Base-by-base conservation (phyloP, 2,113 vertebrate genomes). In the Elephas maximus region DNA sequence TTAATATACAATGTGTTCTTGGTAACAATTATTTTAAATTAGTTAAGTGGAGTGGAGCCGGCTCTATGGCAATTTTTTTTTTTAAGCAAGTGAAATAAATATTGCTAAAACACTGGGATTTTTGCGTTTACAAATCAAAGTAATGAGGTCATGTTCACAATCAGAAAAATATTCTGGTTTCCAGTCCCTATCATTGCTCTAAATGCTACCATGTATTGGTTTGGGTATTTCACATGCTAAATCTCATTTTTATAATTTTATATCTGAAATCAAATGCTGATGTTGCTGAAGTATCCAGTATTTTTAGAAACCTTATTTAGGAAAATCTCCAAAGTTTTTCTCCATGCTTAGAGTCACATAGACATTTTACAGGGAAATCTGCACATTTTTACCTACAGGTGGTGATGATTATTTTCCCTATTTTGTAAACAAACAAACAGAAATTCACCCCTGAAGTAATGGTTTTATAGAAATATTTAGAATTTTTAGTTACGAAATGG, bases 241-340 rank as follows among this genome's bases (percentile, higher is more conserved):
- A 85, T 60, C 21, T 97, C 21, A 71, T 20, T 63, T 85, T 48
- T n/a, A 81, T 92, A 57, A 57, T 51, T 51, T 83, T 91, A 83
- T 10, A 2, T 87, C 67, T 83, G 48, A 93, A 92, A 82, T 62
- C 69, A 82, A 14, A 30, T 74, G 14, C 17, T 91, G 9, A 3
- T 87, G 1, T 63, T 90, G 17, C 3, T 79, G 65, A 60, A 74
- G 3, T 82, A 79, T 51, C 80, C 45, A 84, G 76, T 41, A 79
- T 78, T 93, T 93, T 76, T 14, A 33, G 51, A 85, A 84, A 5
- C 9, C 18, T 44, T 6, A 41, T 62, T 77, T 77, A 24, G 2
- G 20, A 44, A 71, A 18, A 1, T 63, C 9, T 84, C 48, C 69
- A 24, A 23, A 63, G 60, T 92, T 93, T 92, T 93, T 10, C 1